phyloP scores from a whole-genome alignment of 2,797 vertebrate genomes.

The Euphonia xanthogaster region DNA sequence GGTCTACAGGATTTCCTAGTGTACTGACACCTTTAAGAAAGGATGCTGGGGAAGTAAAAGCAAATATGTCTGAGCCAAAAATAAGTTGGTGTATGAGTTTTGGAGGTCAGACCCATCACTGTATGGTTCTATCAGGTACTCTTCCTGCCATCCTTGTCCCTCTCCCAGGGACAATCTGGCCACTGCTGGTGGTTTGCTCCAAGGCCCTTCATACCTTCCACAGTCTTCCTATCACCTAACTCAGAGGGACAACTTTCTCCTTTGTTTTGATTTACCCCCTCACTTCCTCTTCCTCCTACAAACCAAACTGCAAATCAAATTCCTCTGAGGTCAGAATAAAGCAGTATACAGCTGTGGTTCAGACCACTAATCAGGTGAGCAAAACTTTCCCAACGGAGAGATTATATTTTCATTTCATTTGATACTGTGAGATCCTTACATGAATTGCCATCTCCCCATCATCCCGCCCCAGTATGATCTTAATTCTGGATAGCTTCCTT shows the following conservation, averaged over 20 bases:
- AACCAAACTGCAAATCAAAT: neutral
- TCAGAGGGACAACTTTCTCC: neutral
- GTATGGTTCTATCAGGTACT: neutral
- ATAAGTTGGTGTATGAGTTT: neutral
- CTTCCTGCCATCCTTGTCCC: neutral
- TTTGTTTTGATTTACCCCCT: neutral
- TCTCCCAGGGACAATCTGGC: neutral
- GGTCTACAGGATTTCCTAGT: neutral
- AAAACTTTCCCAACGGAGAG: neutral
- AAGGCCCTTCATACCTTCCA: neutral
- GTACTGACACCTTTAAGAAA: neutral
- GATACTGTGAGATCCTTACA: neutral
- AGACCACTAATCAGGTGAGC: neutral
- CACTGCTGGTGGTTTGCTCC: neutral
- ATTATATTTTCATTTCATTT: neutral
- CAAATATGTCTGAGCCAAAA: neutral
- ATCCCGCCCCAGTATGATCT: neutral
- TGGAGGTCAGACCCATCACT: neutral
- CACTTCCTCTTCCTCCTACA: neutral
- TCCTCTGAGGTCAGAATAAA: neutral
- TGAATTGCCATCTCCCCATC: fast-evolving
- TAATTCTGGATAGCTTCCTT: neutral
- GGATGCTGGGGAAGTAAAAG: neutral
- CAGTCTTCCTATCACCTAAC: neutral
- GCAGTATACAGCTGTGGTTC: neutral